Conservation (phyloP, 2,797 vertebrate species). For the Pitangus sulphuratus region DNA sequence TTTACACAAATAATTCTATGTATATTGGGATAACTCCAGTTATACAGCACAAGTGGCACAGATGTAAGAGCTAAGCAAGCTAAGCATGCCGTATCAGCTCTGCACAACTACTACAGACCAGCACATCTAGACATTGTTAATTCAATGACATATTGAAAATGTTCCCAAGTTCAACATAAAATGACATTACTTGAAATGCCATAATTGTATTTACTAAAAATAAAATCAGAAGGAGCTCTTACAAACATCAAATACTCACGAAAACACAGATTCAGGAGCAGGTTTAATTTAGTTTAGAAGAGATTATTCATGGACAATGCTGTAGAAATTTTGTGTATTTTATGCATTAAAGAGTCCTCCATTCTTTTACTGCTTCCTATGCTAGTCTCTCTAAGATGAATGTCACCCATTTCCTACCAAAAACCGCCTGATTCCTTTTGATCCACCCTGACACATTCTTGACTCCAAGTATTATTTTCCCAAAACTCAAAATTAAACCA, state of each 20-base stretch:
- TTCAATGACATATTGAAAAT: neutral
- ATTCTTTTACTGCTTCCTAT: neutral
- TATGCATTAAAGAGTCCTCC: neutral
- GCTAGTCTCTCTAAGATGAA: neutral
- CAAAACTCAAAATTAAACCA: constrained; percentile 26
- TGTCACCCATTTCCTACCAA: neutral
- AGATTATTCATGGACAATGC: neutral
- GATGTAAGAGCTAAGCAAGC: neutral
- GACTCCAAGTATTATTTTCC: neutral
- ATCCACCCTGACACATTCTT: neutral
- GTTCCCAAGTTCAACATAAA: neutral
- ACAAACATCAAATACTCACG: neutral
- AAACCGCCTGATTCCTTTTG: neutral
- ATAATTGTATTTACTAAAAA: neutral
- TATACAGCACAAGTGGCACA: neutral
- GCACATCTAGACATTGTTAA: neutral
- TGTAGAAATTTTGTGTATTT: neutral
- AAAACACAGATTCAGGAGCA: neutral
- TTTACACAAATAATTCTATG: neutral
- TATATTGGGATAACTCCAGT: neutral
- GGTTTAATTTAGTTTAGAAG: neutral
- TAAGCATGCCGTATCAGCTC: neutral
- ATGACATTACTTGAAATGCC: neutral
- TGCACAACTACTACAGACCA: neutral
- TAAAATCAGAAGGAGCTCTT: neutral